These are phyloP conservation scores for Physocephala rufipes DNA, from an alignment of 2,888 invertebrate species.

Conservation along the genomic window DNA sequence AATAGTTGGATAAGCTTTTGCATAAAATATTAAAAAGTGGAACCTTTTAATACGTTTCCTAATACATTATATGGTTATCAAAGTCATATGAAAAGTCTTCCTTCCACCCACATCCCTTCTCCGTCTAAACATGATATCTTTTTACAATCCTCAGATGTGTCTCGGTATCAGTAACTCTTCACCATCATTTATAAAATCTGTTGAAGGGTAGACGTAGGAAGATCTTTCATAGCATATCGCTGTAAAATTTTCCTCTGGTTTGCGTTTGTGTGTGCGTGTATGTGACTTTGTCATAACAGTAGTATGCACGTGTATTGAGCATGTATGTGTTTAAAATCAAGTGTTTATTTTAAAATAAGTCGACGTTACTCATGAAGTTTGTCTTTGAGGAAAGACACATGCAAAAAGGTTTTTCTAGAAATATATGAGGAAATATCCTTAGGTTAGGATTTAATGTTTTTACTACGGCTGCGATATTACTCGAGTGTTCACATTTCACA, in stretches of 20 bases:
- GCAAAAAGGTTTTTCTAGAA: constrained; percentile 36
- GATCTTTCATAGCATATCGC: not conserved
- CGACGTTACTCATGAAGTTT: no score
- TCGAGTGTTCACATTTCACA: not conserved
- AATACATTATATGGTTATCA: not conserved
- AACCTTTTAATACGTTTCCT: no score
- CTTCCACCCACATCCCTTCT: not conserved
- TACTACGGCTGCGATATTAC: constrained; percentile 3
- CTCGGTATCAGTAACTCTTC: not conserved
- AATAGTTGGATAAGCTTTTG: no score
- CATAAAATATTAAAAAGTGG: no score
- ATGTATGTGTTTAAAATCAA: not conserved
- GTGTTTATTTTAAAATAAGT: not conserved
- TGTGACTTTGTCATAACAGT: not conserved
- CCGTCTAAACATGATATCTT: not conserved
- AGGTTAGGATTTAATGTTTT: constrained; percentile 36
- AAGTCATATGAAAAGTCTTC: not conserved
- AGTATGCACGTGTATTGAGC: no score
- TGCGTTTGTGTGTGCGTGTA: not conserved
- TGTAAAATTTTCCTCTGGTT: not conserved
- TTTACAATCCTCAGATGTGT: not conserved
- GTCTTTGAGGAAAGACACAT: not conserved
- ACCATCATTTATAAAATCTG: not conserved
- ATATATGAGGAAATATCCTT: constrained; percentile 36
- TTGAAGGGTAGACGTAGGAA: not conserved